Evolutionary conservation across 1,140 invertebrate species (phyloP).

Genomic region (Procambarus virginalis): DNA sequence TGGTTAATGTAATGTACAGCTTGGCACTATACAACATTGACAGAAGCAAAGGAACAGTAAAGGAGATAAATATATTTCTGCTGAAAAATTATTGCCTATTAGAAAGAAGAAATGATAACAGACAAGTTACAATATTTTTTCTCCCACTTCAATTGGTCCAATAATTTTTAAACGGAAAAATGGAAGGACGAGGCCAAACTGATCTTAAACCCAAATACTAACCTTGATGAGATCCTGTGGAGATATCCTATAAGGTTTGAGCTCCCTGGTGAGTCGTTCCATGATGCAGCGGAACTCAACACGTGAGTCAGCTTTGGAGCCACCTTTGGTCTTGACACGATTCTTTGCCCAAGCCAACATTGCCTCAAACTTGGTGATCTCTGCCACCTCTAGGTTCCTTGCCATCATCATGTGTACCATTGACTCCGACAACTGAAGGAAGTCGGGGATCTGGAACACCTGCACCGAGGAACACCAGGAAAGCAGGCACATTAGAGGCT

Average conservation of each 20-base stretch:
- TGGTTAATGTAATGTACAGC: too few species aligned
- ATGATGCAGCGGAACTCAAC: conserved; percentile 93
- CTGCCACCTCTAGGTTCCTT: conserved; percentile 84
- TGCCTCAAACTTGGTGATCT: conserved; percentile 94
- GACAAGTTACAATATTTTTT: too few species aligned
- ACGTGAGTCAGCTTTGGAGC: conserved; percentile 86
- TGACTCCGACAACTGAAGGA: conserved; percentile 90
- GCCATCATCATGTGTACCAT: conserved; percentile 97
- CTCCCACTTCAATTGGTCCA: too few species aligned
- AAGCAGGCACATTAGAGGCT: too few species aligned
- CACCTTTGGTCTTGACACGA: conserved; percentile 82
- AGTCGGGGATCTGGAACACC: conserved; percentile 88
- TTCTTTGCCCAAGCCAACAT: conserved; percentile 92
- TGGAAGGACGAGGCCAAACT: too few species aligned
- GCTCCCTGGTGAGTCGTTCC: conserved; percentile 89
- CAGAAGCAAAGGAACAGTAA: too few species aligned
- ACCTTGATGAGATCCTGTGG: conserved; percentile 94
- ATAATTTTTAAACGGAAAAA: too few species aligned
- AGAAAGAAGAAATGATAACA: too few species aligned
- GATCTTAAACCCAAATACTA: conserved; percentile 47
- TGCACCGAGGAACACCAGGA: conserved; percentile 75
- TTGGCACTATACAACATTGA: too few species aligned
- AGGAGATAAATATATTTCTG: too few species aligned
- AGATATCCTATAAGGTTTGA: conserved; percentile 92
- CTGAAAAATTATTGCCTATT: too few species aligned